Conservation (phyloP, 2,113 vertebrate genomes). For the Epinephelus lanceolatus region DNA sequence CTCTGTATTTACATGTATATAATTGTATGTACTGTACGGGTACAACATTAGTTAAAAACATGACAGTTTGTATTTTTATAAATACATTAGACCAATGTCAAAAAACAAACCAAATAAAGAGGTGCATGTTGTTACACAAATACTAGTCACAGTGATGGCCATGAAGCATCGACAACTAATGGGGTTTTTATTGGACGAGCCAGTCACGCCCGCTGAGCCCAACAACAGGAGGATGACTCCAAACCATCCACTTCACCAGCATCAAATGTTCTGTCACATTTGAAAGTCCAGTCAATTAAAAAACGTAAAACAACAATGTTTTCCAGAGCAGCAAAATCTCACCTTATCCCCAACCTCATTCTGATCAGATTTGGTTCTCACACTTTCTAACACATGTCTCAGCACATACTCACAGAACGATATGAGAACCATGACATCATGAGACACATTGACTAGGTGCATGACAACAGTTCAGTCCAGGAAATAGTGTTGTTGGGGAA, state of each 20-base stretch:
- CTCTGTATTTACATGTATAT: too few relatives aligned
- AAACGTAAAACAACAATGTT: not conserved
- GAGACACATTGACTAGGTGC: not conserved
- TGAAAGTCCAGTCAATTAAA: not conserved
- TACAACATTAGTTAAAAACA: too few relatives aligned
- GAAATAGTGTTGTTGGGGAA: not conserved
- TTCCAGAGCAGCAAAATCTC: not conserved
- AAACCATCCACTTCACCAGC: not conserved
- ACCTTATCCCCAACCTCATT: conserved; percentile 18
- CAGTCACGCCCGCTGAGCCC: not conserved
- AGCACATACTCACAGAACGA: conserved; percentile 14
- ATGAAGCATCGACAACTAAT: not conserved
- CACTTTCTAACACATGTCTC: conserved; percentile 1
- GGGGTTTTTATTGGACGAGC: not conserved
- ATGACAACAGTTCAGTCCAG: not conserved
- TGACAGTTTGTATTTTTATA: too few relatives aligned
- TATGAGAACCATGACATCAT: not conserved
- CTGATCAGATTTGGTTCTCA: conserved; percentile 7
- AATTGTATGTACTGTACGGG: too few relatives aligned
- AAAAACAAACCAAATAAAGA: not conserved
- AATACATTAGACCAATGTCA: too few relatives aligned
- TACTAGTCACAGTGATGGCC: not conserved
- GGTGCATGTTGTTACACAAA: not conserved
- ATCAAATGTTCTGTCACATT: not conserved
- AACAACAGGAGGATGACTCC: not conserved